Evolutionary conservation across 2,888 invertebrate genomes (phyloP).

Genomic region (Limnephilus lunatus): DNA sequence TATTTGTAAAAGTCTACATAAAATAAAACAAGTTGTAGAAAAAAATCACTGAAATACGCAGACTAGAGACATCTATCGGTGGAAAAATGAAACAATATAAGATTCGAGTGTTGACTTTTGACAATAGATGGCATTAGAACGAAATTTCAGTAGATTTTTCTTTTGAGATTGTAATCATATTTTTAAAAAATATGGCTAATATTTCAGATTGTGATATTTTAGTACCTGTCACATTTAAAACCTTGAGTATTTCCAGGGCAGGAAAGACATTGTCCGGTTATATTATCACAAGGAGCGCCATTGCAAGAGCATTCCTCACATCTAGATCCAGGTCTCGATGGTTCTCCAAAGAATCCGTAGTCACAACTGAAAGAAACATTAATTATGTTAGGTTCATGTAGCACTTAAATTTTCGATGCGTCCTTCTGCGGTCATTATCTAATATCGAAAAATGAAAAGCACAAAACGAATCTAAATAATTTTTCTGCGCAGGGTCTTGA

Average conservation of each 20-base stretch:
- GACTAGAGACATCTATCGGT: not conserved
- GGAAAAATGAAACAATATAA: not conserved
- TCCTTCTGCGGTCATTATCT: not conserved
- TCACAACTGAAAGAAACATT: slow-evolving; percentile 80
- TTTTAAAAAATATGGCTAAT: not conserved
- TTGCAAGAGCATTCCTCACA: slow-evolving; percentile 92
- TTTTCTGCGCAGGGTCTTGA: no score
- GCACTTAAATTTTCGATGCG: not conserved
- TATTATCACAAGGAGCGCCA: slow-evolving; percentile 90
- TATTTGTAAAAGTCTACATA: no score
- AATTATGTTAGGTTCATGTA: not conserved
- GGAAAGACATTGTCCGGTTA: slow-evolving; percentile 90
- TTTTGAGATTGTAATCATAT: no score
- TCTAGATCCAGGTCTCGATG: slow-evolving; percentile 82
- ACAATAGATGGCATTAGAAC: not conserved
- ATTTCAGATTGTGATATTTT: not conserved
- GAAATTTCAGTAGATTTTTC: no score
- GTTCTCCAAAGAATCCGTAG: slow-evolving; percentile 91
- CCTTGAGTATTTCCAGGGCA: slow-evolving; percentile 84
- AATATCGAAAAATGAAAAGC: not conserved
- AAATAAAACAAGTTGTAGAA: not conserved
- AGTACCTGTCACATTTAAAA: slow-evolving; percentile 81
- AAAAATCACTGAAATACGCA: not conserved
- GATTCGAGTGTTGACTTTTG: not conserved
- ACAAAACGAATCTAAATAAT: no score